phyloP scores from a whole-genome alignment of 2,797 vertebrate species.

The Bothrops alternatus region DNA sequence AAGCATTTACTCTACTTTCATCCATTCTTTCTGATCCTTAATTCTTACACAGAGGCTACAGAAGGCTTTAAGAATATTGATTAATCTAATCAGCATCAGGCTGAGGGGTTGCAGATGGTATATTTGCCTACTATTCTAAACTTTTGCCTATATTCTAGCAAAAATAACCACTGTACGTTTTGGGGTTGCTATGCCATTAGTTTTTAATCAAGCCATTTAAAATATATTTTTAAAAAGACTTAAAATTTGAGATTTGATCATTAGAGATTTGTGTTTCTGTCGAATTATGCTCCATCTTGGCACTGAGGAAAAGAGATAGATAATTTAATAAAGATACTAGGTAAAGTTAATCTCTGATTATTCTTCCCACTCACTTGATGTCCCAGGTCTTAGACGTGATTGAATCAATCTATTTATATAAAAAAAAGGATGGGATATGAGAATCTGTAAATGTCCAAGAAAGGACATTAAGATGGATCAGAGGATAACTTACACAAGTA shows the following conservation, averaged over 20 bases:
- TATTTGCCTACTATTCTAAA: neutral
- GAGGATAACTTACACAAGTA: neutral
- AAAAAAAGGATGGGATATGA: neutral
- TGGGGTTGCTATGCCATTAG: neutral
- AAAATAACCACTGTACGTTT: neutral
- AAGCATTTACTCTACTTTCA: neutral
- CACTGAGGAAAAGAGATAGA: fast-evolving
- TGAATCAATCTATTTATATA: neutral
- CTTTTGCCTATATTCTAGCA: neutral
- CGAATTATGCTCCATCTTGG: neutral
- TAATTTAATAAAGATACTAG: neutral
- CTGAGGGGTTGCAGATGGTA: neutral
- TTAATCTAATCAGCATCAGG: neutral
- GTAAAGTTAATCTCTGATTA: neutral
- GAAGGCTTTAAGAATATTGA: neutral
- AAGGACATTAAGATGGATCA: neutral
- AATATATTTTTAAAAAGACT: neutral
- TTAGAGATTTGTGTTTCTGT: neutral
- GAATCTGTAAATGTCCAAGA: neutral
- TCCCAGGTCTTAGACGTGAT: neutral
- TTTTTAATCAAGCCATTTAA: neutral
- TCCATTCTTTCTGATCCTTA: neutral
- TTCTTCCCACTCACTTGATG: neutral
- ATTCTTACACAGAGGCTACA: neutral
- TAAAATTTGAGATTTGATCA: neutral